Conservation (phyloP, 2,888 invertebrate species). For the Seira sanloemensis region DNA sequence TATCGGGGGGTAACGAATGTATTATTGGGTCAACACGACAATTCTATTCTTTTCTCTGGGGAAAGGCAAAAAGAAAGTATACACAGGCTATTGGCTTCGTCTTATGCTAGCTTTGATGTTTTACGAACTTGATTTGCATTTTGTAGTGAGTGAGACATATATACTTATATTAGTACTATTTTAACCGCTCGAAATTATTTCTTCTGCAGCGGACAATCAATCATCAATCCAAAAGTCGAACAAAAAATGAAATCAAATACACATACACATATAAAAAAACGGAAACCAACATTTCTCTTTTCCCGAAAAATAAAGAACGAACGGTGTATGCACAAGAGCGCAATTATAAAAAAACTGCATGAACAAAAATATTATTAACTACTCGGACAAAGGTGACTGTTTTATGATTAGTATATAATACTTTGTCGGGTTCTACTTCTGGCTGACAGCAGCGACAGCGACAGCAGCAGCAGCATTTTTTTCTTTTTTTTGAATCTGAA, state of each 20-base stretch:
- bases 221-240: constrained; percentile 16
- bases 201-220: constrained; percentile 38
- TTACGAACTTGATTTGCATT: constrained; percentile 23
- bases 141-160: constrained; percentile 61
- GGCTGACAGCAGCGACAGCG: constrained; percentile 43
- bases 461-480: constrained; percentile 37
- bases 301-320: constrained; percentile 56
- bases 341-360: constrained; percentile 56
- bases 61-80: neutral
- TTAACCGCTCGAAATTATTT: constrained; percentile 33
- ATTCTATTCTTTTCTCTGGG: constrained; percentile 1
- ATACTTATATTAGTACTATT: constrained; percentile 23
- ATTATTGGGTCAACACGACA: too few species aligned
- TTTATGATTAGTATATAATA: constrained; percentile 52
- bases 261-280: constrained; percentile 19
- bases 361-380: constrained; percentile 51
- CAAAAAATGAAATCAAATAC: constrained; percentile 23
- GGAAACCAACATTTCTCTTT: constrained; percentile 39
- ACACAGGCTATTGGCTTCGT: constrained; percentile 6
- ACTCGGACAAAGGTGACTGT: constrained; percentile 62
- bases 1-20: neutral
- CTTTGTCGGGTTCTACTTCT: constrained; percentile 56
- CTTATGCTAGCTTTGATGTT: constrained; percentile 8
- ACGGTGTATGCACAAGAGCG: constrained; percentile 40
- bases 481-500: neutral